Conservation (phyloP, 2,888 invertebrate species). For the Linnaemya tessellans region DNA sequence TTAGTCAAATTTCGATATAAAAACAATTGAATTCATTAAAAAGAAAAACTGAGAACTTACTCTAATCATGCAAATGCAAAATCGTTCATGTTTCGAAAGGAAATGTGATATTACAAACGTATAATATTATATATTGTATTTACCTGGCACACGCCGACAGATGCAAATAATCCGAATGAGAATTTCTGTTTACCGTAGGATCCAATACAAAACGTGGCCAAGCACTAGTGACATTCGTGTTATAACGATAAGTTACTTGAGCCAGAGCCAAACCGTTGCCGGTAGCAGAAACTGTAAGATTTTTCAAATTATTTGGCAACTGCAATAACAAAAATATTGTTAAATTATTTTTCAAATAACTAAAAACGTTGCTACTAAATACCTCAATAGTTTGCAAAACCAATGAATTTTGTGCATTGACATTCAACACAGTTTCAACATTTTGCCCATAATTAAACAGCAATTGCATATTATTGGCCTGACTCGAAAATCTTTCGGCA, state of each 20-base stretch:
- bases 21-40: too few relatives aligned
- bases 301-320: conserved; percentile 84
- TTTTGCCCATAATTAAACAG: conserved; percentile 84
- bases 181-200: conserved; percentile 93
- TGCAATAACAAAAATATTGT: conserved; percentile 54
- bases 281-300: conserved; percentile 89
- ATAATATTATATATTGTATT: not conserved
- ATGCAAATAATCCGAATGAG: conserved; percentile 91
- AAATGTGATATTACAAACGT: too few relatives aligned
- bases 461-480: conserved; percentile 84
- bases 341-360: not conserved
- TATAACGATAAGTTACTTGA: conserved; percentile 91
- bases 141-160: conserved; percentile 93
- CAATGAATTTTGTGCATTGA: conserved; percentile 91
- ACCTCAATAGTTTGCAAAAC: conserved; percentile 92
- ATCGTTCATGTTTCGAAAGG: too few relatives aligned
- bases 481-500: conserved; percentile 84
- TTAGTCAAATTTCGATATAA: too few relatives aligned
- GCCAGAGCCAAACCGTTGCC: conserved; percentile 92
- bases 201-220: conserved; percentile 95
- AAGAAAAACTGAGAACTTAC: too few relatives aligned
- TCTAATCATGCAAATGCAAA: too few relatives aligned
- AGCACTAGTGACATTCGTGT: conserved; percentile 93
- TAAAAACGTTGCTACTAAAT: conserved; percentile 49
- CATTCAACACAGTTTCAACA: conserved; percentile 85